Evolutionary conservation across 2,888 invertebrate genomes (phyloP).

Genomic region (Tetropium fuscum): DNA sequence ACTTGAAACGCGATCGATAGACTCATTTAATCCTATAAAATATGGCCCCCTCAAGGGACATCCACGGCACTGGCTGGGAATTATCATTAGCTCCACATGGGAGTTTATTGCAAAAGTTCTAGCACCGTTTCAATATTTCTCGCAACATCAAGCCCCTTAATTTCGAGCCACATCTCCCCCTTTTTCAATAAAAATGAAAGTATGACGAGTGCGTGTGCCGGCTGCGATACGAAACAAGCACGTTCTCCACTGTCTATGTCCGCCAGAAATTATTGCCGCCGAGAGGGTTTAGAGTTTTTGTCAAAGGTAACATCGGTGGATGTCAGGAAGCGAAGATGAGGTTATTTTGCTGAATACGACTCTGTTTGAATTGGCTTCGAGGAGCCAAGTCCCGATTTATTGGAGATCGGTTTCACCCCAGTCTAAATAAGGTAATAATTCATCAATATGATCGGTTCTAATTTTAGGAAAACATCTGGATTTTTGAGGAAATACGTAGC

Average conservation of each 20-base stretch:
- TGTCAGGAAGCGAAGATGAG: slow-evolving; percentile 1
- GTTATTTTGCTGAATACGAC: neutral
- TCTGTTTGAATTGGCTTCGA: slow-evolving; percentile 1
- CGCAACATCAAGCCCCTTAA: slow-evolving; percentile 34
- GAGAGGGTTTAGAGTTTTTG: slow-evolving; percentile 23
- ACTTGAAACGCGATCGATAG: too few relatives aligned
- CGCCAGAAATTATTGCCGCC: slow-evolving; percentile 12
- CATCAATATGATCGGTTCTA: too few relatives aligned
- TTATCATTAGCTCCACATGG: slow-evolving; percentile 24
- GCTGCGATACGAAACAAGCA: slow-evolving; percentile 40
- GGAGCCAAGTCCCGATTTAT: neutral
- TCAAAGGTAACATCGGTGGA: neutral
- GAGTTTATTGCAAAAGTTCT: slow-evolving; percentile 33
- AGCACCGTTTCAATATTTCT: slow-evolving; percentile 34
- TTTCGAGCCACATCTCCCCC: slow-evolving; percentile 28
- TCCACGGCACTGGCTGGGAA: slow-evolving; percentile 17
- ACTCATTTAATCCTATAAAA: too few relatives aligned
- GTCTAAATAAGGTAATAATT: slow-evolving; percentile 12
- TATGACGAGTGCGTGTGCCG: slow-evolving; percentile 44
- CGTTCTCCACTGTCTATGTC: slow-evolving; percentile 14
- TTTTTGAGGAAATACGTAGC: neutral
- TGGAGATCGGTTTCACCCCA: neutral
- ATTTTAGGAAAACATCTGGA: too few relatives aligned
- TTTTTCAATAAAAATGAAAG: slow-evolving; percentile 50
- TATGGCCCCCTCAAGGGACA: neutral